Evolutionary conservation across 2,888 invertebrate genomes (phyloP), one percentile per base, ranked within the genome.

Genomic region (Acrocera orbiculus): DNA sequence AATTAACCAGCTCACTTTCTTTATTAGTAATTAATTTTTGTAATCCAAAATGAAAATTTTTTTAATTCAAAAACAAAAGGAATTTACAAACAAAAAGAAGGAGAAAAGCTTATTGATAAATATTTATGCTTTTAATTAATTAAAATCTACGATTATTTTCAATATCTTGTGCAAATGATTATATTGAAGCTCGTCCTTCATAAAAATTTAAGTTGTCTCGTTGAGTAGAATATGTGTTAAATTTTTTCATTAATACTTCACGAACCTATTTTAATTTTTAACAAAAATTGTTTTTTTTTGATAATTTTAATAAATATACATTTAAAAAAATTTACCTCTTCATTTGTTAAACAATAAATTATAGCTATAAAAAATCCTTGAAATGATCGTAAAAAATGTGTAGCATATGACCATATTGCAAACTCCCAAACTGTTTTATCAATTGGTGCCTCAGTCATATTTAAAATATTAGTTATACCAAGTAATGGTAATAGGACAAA

Each of bases 341-440:
- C 76, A 47, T 86, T 86, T 32, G 76, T 57, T 52, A 86, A 83
- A 51, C 86, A 87, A 54, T 85, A 86, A 29, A 85, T 65, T 8
- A 76, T 65, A 1, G 82, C 74, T 30, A 86, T 73, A 52, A 85
- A 77, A 44, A 80, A 70, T 20, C 86, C 86, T 58, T 86, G 83
- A 52, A 83, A 85, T 0, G 85, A 80, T n/a, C 73, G 71, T 30
- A 86, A 62, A 50, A 81, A 78, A 51, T 85, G 76, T 1, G 82
- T 76, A 10, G 65, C 61, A 54, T 79, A 85, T 3, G 78, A 75
- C 85, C 86, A 86, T 1, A 77, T 43, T 1, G 73, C 79, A 42
- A 86, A 86, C 42, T 70, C 67, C 65, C 72, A 73, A 1, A 71
- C 69, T 4, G 71, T 67, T 35, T 70, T 65, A 33, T 73, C 69